Base-by-base conservation (phyloP, 2,888 invertebrate genomes). In the Malthinus seriepunctatus region DNA sequence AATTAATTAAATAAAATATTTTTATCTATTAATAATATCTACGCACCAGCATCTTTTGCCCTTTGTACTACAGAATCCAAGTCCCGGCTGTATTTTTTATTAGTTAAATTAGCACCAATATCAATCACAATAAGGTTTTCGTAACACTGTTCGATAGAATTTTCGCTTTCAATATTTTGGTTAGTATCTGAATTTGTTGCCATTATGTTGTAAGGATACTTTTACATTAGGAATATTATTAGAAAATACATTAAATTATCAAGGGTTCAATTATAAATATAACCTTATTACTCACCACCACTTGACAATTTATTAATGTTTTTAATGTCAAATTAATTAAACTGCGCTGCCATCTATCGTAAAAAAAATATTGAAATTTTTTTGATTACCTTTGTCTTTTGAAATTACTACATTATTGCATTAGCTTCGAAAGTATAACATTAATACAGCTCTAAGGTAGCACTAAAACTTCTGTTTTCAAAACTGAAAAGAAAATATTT, bases 51-150 rank as follows among this genome's bases (percentile, higher is more conserved):
- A 84, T 95, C 94, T 84, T 92, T 92, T 67, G 95, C 94, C 81
- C 95, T 85, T 81, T 93, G 90, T 63, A 96, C 84, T 7, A 95
- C 95, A 60, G 91, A 89, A 81, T 95, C 95, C 76, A 95, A 84
- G 83, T 96, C 95, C 78, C 93, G 87, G 76, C 88, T 87, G 79
- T 92, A 95, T 80, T 95, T 95, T 80, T 94, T 94, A 80, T 95
- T 95, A 23, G 93, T 95, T 73, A 95, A 83, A 86, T 95, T 95
- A 60, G 95, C 94, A 71, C 95, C 95, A 67, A 93, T 89, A 80
- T 95, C 95, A 66, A 95, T 89, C 55, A 95, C 86, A 79, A 95
- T 91, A 78, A 95, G 90, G 81, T 93, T 93, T 79, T 94, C 93
- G 76, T 91, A 93, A 78, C 90, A 93, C 73, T 89, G 87, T 78